Base-by-base conservation (phyloP, 2,888 invertebrate species). In the Aporophyla lueneburgensis region DNA sequence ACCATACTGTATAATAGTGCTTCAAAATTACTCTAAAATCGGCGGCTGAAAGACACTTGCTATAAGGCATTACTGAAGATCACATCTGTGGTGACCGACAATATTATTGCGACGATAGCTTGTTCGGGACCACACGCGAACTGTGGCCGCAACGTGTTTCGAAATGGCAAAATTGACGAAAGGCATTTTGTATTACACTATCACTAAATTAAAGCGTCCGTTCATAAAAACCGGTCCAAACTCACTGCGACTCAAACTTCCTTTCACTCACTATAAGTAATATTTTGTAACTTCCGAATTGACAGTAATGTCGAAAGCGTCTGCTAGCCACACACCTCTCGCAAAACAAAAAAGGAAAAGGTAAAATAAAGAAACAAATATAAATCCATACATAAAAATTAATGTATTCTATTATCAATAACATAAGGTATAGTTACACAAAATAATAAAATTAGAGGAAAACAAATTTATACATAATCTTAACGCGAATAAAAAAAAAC, bases 361-460 rank as follows among this genome's bases (percentile, higher is more conserved):
- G 90, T 90, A 92, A 93, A 93, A 91, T 87, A 95, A 95, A 94
- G 92, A 93, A 95, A 96, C 94, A 93, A 91, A 92, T 74, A 90
- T 85, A 87, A 87, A 93, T 93, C 91, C 94, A 95, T 96, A 96
- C 96, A 96, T 96, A 96, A 96, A 96, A 96, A 96, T 96, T 95
- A 96, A 92, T 96, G 96, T 96, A 96, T 96, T 96, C 95, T 96
- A 96, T 96, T 93, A 94, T 96, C 96, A 95, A 96, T 96, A 96
- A 96, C 96, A 96, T 96, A 96, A 93, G 92, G 95, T 95, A 95
- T 95, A 95, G 94, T 96, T 96, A 96, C 96, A 96, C 95, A 95
- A 95, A 77, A 96, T 94, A 96, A 96, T 96, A 96, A 96, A 96
- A 96, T 96, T 95, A 96, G 90, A 94, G 93, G 93, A 96, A 96